Evolutionary conservation across 2,797 vertebrate genomes (phyloP).

Genomic region (Anabacerthia variegaticeps): DNA sequence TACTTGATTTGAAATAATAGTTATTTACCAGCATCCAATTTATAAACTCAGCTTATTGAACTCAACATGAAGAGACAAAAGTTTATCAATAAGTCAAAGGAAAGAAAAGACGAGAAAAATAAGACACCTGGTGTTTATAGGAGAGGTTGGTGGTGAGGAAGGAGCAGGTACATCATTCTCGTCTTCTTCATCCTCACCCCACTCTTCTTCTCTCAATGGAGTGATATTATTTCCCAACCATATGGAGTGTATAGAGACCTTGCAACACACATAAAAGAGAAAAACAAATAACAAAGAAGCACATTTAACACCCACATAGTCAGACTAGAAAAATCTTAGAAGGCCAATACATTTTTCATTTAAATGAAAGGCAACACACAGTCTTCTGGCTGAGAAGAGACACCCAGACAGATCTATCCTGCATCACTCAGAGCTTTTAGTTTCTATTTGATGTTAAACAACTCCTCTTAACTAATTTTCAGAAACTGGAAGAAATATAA

Average conservation of each 20-base stretch:
- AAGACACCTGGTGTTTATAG: slow-evolving; percentile 91
- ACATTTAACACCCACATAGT: neutral
- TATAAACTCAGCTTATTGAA: neutral
- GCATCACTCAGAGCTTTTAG: neutral
- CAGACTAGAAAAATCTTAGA: neutral
- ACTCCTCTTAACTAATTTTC: neutral
- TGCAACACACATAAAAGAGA: neutral
- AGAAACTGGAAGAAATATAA: neutral
- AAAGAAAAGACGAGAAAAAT: neutral
- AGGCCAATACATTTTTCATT: neutral
- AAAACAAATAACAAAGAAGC: neutral
- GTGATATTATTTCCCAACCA: slow-evolving; percentile 98
- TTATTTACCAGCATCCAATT: neutral
- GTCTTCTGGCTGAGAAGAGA: neutral
- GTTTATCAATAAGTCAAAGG: neutral
- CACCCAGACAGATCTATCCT: neutral
- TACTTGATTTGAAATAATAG: neutral
- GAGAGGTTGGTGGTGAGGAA: slow-evolving; percentile 88
- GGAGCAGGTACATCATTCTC: slow-evolving; percentile 85
- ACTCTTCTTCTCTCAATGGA: slow-evolving; percentile 93
- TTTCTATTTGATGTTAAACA: neutral
- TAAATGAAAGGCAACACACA: neutral
- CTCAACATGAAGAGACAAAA: neutral
- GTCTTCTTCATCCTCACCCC: slow-evolving; percentile 97
- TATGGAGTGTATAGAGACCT: slow-evolving; percentile 98